Percentiles rank a stretch among this genome's conserved stretches.
These are phyloP conservation scores for Ailuropoda melanoleuca DNA, from an alignment of 2,113 vertebrate genomes.

Conservation along the genomic window DNA sequence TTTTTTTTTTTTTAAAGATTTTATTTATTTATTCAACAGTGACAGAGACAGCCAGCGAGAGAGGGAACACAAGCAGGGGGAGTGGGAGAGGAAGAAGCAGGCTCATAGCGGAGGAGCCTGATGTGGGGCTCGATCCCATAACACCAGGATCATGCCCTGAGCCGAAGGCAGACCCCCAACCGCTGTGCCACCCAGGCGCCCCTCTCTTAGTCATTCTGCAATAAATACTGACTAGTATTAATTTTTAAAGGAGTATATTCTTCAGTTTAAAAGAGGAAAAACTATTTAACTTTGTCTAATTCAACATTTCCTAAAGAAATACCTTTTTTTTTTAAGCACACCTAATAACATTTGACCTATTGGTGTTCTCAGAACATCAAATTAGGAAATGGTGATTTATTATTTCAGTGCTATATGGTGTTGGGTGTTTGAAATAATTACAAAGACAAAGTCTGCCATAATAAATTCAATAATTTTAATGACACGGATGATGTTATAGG, in stretches of 20 bases:
- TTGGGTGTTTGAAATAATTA: neutral
- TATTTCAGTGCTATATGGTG: slow-evolving; percentile 31
- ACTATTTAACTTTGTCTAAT: neutral
- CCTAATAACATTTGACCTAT: slow-evolving; percentile 2
- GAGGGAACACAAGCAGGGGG: too few species aligned
- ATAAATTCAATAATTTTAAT: slow-evolving; percentile 48
- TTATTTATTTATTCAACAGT: too few species aligned
- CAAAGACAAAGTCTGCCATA: neutral
- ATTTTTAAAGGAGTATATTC: neutral
- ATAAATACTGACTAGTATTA: slow-evolving; percentile 33
- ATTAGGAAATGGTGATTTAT: slow-evolving; percentile 21
- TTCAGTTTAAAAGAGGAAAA: slow-evolving; percentile 5
- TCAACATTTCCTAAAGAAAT: neutral
- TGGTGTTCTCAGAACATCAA: slow-evolving; percentile 9
- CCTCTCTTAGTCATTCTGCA: neutral
- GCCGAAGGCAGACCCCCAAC: too few species aligned
- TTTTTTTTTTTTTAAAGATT: too few species aligned
- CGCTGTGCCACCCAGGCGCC: too few species aligned
- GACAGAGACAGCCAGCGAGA: too few species aligned
- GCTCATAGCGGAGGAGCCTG: too few species aligned
- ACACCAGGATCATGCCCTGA: too few species aligned
- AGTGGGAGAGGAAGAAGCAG: too few species aligned
- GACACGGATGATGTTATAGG: slow-evolving; percentile 38
- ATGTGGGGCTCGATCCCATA: too few species aligned
- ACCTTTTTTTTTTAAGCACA: neutral